These are phyloP conservation scores for Nasua narica DNA, from an alignment of 2,797 vertebrate genomes.

Conservation along the genomic window DNA sequence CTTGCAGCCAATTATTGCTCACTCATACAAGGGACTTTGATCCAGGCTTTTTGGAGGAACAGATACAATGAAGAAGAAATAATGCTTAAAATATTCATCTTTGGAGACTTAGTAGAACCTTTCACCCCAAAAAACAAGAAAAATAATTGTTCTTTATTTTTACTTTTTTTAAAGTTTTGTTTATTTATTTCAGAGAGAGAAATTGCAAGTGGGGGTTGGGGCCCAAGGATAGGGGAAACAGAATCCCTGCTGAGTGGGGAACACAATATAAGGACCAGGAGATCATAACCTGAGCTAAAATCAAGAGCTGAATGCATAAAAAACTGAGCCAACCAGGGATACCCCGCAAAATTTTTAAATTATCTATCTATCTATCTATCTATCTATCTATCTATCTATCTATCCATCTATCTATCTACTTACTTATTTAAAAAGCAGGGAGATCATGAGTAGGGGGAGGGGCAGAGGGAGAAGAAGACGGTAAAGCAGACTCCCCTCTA, in stretches of 20 bases:
- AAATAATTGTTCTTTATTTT: neutral
- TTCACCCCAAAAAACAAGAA: neutral
- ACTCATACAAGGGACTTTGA: no score
- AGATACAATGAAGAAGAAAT: neutral
- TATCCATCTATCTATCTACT: no score
- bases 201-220: neutral
- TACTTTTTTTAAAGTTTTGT: neutral
- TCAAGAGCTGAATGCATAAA: neutral
- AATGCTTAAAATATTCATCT: neutral
- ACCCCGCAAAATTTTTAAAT: neutral
- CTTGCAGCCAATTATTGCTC: neutral
- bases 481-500: no score
- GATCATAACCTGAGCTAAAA: neutral
- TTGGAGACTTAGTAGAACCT: neutral
- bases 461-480: no score
- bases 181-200: neutral
- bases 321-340: neutral
- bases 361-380: no score
- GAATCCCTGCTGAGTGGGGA: neutral
- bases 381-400: no score
- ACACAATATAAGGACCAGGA: neutral
- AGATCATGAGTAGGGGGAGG: neutral
- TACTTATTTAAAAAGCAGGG: neutral
- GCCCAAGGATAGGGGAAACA: neutral
- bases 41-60: neutral